Conservation (phyloP, 2,113 vertebrate genomes). For the Pristiophorus japonicus region DNA sequence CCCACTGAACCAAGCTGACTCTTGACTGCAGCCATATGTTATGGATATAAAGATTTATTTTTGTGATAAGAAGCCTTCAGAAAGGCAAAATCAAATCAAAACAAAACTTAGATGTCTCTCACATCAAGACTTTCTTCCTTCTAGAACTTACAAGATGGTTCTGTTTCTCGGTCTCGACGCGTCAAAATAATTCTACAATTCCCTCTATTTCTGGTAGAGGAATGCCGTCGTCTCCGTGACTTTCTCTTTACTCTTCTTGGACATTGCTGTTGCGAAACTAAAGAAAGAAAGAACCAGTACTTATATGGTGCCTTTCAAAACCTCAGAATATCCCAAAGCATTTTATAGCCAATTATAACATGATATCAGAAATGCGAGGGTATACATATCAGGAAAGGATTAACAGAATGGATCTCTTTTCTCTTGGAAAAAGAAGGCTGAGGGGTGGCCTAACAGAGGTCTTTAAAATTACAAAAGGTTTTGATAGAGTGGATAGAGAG, state of each 20-base stretch:
- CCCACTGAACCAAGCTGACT: too few species aligned
- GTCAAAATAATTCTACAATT: neutral
- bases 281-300: neutral
- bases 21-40: neutral
- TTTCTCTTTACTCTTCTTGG: neutral
- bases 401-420: too few species aligned
- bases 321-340: too few species aligned
- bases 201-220: neutral
- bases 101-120: neutral
- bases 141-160: neutral
- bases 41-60: neutral
- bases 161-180: neutral
- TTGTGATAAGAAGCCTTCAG: neutral
- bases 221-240: too few species aligned
- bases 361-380: too few species aligned
- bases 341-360: neutral
- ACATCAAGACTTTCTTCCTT: neutral
- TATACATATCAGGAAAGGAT: too few species aligned
- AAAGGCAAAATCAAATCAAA: neutral
- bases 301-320: neutral
- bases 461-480: too few species aligned
- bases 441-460: too few species aligned
- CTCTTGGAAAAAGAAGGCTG: too few species aligned
- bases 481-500: too few species aligned
- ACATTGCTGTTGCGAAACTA: neutral